Conservation (phyloP, 2,888 invertebrate species). For the Idaea biselata region DNA sequence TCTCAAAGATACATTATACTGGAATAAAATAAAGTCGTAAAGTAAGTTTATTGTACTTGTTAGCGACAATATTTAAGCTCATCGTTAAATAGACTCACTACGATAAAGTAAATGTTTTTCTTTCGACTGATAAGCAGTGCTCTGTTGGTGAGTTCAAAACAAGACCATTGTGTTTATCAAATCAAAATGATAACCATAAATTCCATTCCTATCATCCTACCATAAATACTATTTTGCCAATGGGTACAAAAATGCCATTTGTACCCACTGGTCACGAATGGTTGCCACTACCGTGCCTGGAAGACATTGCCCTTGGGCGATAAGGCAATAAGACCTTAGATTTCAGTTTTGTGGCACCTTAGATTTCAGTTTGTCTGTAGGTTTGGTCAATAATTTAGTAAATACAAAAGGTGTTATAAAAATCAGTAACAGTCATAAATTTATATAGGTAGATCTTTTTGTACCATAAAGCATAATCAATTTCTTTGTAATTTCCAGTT, state of each 20-base stretch:
- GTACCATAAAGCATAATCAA: background rate
- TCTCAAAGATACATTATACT: background rate
- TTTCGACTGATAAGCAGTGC: conserved; percentile 47
- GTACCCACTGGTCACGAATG: background rate
- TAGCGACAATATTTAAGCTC: background rate
- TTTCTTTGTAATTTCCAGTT: conserved; percentile 38
- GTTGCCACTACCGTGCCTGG: too few relatives aligned
- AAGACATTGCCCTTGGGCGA: background rate
- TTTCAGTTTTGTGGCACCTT: too few relatives aligned
- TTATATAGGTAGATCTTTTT: too few relatives aligned
- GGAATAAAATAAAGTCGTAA: background rate
- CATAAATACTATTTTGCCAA: background rate
- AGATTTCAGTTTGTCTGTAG: too few relatives aligned
- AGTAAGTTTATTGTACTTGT: background rate
- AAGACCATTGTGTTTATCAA: conserved; percentile 9
- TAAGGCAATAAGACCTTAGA: background rate
- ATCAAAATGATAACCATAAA: too few relatives aligned
- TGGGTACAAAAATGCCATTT: background rate
- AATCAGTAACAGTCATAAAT: too few relatives aligned
- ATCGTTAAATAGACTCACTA: conserved; percentile 7
- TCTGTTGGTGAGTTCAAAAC: conserved; percentile 44
- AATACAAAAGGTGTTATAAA: too few relatives aligned
- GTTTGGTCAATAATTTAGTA: too few relatives aligned
- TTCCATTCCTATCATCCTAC: background rate
- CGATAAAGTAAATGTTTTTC: conserved; percentile 48